Conservation (phyloP, 2,888 invertebrate species). For the Hanleya hanleyi region DNA sequence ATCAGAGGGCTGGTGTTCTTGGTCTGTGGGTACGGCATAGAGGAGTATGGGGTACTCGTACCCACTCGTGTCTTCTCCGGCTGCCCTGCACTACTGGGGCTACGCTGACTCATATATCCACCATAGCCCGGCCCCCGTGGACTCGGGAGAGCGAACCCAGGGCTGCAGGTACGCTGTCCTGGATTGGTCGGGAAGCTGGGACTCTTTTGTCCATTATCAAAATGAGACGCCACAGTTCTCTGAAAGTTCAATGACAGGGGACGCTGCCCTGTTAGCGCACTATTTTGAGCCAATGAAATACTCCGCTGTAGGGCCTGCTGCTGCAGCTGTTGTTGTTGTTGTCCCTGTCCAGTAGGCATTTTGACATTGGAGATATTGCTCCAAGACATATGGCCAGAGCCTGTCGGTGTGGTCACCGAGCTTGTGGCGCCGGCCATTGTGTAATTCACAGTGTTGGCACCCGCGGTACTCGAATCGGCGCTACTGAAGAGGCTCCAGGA, state of each 20-base stretch:
- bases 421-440: neutral
- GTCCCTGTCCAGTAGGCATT: neutral
- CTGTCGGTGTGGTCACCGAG: neutral
- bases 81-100: slow-evolving; percentile 41
- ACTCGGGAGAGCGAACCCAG: slow-evolving; percentile 45
- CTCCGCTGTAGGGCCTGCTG: slow-evolving; percentile 26
- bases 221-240: neutral
- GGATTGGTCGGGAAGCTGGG: slow-evolving; percentile 50
- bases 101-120: slow-evolving; percentile 46
- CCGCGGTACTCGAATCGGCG: neutral
- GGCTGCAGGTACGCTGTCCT: slow-evolving; percentile 38
- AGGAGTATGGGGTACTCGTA: neutral
- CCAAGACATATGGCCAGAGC: slow-evolving; percentile 27
- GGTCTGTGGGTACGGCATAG: slow-evolving; percentile 1
- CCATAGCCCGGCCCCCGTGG: slow-evolving; percentile 33
- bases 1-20: slow-evolving; percentile 38
- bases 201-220: slow-evolving; percentile 49
- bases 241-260: neutral
- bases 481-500: slow-evolving; percentile 13
- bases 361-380: neutral
- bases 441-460: slow-evolving; percentile 1
- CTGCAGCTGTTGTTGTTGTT: slow-evolving; percentile 17
- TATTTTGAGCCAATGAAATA: neutral
- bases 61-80: neutral
- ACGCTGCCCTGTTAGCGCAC: neutral